A percentile compares a stretch with the other conserved stretches of the same genome.
These are phyloP conservation scores for Andrena chrysosceles DNA, from an alignment of 2,888 invertebrate genomes.

Conservation along the genomic window DNA sequence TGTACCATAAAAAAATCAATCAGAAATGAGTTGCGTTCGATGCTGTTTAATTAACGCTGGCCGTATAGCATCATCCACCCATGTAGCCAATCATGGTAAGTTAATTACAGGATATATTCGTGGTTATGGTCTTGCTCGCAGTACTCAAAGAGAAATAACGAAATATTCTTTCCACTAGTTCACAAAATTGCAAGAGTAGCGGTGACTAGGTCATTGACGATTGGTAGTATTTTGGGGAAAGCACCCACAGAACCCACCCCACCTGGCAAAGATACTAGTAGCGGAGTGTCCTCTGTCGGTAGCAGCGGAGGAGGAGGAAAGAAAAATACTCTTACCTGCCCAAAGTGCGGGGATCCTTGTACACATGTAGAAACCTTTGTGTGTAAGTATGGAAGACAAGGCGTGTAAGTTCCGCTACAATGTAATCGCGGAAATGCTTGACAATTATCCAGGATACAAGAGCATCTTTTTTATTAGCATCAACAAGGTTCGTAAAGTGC, in stretches of 20 bases:
- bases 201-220: slow-evolving; percentile 77
- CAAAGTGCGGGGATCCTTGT: slow-evolving; percentile 98
- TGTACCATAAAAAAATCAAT: background rate
- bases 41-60: slow-evolving; percentile 82
- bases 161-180: slow-evolving; percentile 66
- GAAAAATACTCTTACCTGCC: slow-evolving; percentile 94
- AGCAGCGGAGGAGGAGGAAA: slow-evolving; percentile 89
- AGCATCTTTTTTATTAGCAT: slow-evolving; percentile 85
- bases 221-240: slow-evolving; percentile 78
- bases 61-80: slow-evolving; percentile 81
- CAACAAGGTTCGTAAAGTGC: slow-evolving; percentile 98
- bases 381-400: slow-evolving; percentile 86
- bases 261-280: slow-evolving; percentile 76
- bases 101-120: background rate
- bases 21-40: slow-evolving; percentile 82
- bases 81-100: slow-evolving; percentile 82
- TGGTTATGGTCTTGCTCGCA: too few species aligned
- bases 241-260: slow-evolving; percentile 81
- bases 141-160: background rate
- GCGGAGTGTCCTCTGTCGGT: slow-evolving; percentile 62
- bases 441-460: slow-evolving; percentile 3
- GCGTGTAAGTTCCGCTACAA: background rate
- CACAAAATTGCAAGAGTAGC: slow-evolving; percentile 82
- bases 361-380: slow-evolving; percentile 99
- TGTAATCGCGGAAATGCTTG: background rate